Base-by-base conservation (phyloP, 2,888 invertebrate genomes). In the Poecilus cupreus region DNA sequence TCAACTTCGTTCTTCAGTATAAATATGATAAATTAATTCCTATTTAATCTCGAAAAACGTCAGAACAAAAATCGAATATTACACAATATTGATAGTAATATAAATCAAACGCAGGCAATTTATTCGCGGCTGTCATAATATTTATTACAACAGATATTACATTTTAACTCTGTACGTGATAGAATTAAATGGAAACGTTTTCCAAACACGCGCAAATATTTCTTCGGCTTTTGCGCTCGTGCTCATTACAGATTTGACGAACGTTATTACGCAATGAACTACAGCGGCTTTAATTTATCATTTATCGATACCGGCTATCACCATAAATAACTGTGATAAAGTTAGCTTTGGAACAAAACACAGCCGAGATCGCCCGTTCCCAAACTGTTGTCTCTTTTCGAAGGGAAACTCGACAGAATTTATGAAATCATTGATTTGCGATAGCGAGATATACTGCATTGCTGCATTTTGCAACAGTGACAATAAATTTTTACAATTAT, bases 321-420 rank as follows among this genome's bases (percentile, higher is more conserved):
- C 24, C 72, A 72, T 72, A 72, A 72, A 72, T 72, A 72, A 72
- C 72, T 24, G 72, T 72, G 72, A 72, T 72, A 72, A 72, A 72
- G 72, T 46, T 46, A 16, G 72, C 72, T 72, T 43, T 72, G 72
- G 22, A 46, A 72, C 72, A 46, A 72, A 46, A 43, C 22, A 72
- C 20, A 43, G n/a, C 6, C 72, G 8, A 22, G 5, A 16, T 24
- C 46, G 13, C 43, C 32, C 13, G 46, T 8, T 13, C 24, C 18
- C n/a, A 60, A 26, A 60, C 22, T 26, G 60, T 26, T 60, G 22
- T 8, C 11, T 54, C 18, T 22, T 18, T 32, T 32, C 32, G 5
- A n/a, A n/a, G n/a, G 32, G 5, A 32, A 1, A 32, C 2, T 10
- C 49, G 4, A 4, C 49, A 10, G 13, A n/a, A 16, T 49, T 43